Base-by-base conservation (phyloP, 2,113 vertebrate genomes). In the Mystacornis crossleyi region DNA sequence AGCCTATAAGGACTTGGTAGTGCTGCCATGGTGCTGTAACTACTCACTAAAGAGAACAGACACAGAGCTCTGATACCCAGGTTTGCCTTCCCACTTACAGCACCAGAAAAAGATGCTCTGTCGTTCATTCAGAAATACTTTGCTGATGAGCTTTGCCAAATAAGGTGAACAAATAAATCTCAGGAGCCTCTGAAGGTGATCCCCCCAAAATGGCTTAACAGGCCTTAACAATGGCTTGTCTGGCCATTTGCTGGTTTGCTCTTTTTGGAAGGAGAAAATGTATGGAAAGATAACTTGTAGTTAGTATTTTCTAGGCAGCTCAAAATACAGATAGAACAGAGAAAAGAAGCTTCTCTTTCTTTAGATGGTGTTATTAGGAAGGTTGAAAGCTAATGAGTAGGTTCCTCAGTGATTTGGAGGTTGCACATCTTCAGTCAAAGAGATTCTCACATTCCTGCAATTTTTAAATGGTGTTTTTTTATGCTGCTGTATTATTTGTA, bases 21-120 rank as follows among this genome's bases (percentile, higher is more conserved):
- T 31, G 66, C 38, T 66, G 48, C 74, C 28, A 2, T 34, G 45
- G 16, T 80, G 58, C 58, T 80, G 5, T 21, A 25, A 12, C 20
- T 33, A 1, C 45, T 82, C 2, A 0, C 28, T 38, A 4, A 83
- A 43, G 36, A 45, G 53, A 25, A 51, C 40, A 71, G n/a, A 62
- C 29, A 43, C 6, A 25, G 55, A 26, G 21, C 18, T 18, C 28
- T 38, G 19, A 16, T 42, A 57, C 28, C 64, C 0, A 0, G 18
- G 8, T 54, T 83, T 77, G 47, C 57, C 55, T 88, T 66, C 16
- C 24, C 36, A 5, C 43, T 58, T 25, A 28, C 2, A 71, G n/a
- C 24, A 54, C 9, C 55, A 80, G 43, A 64, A 65, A 51, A 54
- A 65, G 48, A 53, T 20, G 29, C 26, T 42, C 10, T 66, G 15